Evolutionary conservation across 2,797 vertebrate species (phyloP).

Genomic region (Graptemys geographica): DNA sequence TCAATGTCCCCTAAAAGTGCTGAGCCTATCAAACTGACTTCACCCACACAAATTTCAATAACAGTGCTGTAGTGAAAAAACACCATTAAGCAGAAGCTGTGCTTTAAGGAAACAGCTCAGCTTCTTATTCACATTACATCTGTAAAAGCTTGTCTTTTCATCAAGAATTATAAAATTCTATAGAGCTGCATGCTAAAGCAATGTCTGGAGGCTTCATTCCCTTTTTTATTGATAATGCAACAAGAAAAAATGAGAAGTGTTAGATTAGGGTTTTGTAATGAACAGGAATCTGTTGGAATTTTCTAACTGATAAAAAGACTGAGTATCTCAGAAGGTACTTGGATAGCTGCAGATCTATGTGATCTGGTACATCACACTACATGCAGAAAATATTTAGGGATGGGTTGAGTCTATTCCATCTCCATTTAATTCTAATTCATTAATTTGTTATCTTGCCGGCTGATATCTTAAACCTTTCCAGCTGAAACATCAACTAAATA

Average conservation of each 20-base stretch:
- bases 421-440: neutral
- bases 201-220: neutral
- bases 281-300: neutral
- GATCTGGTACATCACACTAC: neutral
- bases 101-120: conserved; percentile 44
- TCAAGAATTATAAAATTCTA: neutral
- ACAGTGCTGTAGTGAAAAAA: conserved; percentile 52
- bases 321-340: neutral
- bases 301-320: neutral
- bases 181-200: neutral
- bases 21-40: conserved; percentile 76
- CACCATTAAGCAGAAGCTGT: conserved; percentile 7
- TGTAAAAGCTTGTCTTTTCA: conserved; percentile 33
- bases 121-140: conserved; percentile 10
- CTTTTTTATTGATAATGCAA: neutral
- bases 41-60: conserved; percentile 77
- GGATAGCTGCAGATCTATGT: neutral
- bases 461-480: neutral
- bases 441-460: neutral
- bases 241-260: neutral
- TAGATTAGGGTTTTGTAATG: neutral
- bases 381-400: neutral
- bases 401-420: neutral
- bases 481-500: neutral
- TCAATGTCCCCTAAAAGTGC: conserved; percentile 79